Base-by-base conservation (phyloP, 2,113 vertebrate species). In the Engystomops pustulosus region DNA sequence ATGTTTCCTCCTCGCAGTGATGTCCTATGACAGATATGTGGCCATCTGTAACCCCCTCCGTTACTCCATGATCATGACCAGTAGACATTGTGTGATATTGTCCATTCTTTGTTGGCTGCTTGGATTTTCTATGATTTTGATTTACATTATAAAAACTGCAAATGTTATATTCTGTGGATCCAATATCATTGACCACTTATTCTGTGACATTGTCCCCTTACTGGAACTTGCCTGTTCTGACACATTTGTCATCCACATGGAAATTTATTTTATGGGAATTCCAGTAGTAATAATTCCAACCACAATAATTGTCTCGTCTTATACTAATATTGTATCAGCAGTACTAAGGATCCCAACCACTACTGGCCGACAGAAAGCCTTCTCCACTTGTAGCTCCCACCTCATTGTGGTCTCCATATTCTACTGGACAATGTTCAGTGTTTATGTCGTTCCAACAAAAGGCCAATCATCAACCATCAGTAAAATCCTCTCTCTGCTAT, bases 341-440 rank as follows among this genome's bases (percentile, higher is more conserved):
- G 7, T 55, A 0, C 23, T 55, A 55, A 55, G 7, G 53, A 55
- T 55, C 53, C n/a, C 53, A 55, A 23, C 53, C 53, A 55, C 1
- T 23, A 55, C 20, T 23, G 53, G 53, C 10, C n/a, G 53, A n/a
- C 53, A 23, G 20, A 55, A 55, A 55, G n/a, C 53, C 53, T 55
- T 55, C 53, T 55, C 53, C 53, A 55, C 53, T n/a, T 55, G 53
- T 55, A 55, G 53, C 53, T 55, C 53, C 53, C 53, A 55, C 53
- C 53, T 55, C 53, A 55, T 23, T 55, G 53, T 55, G 53, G 53
- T 55, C n/a, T n/a, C n/a, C 53, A 55, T 55, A 55, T 55, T 23
- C 53, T 55, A 55, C n/a, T 55, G 53, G 53, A 8, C 53, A 9
- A 6, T 55, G 6, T 55, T 55, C 8, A 2, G 20, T 23, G 53